Base-by-base conservation (phyloP, 2,888 invertebrate species). In the Bellardia bayeri region DNA sequence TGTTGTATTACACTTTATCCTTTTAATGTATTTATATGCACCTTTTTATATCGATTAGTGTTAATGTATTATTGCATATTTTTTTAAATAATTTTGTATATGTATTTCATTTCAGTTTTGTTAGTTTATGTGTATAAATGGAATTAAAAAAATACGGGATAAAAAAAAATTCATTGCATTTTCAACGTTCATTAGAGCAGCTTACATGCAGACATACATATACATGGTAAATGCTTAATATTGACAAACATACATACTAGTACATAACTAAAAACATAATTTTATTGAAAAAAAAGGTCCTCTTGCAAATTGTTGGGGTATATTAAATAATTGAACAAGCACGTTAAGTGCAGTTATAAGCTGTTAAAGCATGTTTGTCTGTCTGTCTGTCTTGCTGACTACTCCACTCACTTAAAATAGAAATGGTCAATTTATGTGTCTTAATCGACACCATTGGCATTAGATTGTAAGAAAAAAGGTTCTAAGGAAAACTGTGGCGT, bases 21-120 rank as follows among this genome's bases (percentile, higher is more conserved):
- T 82, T 66, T 79, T 61, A 84, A 85, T 71, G 74, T 64, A 68
- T 79, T 82, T 85, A 42, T 82, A 63, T 69, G 79, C 76, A 68
- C 37, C 33, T 54, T 42, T 74, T 69, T 63, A 30, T 78, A 87
- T 87, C 87, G 85, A 82, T 85, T 87, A 68, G 63, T 79, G 82
- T 82, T 82, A 84, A 85, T 85, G 82, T 85, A 64, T 82, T 82
- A 84, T 69, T 85, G 87, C 74, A 82, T 79, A 87, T 75, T 84
- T 82, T 82, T 85, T 82, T 85, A 79, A 85, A 82, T 64, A 71
- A 74, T 82, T 74, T 74, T 69, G 11, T 68, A 37, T 68, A n/a
- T n/a, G n/a, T n/a, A 49, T 81, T 81, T 45, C 7, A 45, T 56
- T 78, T 75, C 56, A 66, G 66, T 45, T 69, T 61, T 64, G 2